Evolutionary conservation across 2,888 invertebrate genomes (phyloP).

Genomic region (Drosophila cracens): DNA sequence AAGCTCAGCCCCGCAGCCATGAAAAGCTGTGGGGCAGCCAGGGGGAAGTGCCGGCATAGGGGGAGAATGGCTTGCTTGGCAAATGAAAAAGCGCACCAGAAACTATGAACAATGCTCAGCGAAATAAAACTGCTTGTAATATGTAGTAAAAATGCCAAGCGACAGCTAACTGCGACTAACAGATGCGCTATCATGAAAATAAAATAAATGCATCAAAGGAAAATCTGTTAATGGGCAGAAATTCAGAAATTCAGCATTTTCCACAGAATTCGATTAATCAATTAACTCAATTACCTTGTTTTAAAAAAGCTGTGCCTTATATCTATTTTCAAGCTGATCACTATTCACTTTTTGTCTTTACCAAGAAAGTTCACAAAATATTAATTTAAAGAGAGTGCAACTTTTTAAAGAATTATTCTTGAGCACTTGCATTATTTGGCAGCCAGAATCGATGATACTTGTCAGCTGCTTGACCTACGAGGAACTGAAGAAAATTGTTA

Average conservation of each 20-base stretch:
- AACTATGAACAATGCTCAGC: constrained; percentile 71
- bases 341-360: not conserved
- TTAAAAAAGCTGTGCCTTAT: not conserved
- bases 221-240: not conserved
- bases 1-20: constrained; percentile 42
- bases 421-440: not conserved
- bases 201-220: not conserved
- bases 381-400: not conserved
- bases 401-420: not conserved
- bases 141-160: constrained; percentile 62
- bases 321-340: not conserved
- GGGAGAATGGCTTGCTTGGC: constrained; percentile 14
- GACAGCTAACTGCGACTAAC: not conserved
- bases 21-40: not conserved
- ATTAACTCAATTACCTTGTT: not conserved
- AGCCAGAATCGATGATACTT: not conserved
- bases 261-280: not conserved
- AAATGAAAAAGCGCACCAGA: constrained; percentile 74
- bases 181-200: constrained; percentile 27
- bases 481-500: constrained; percentile 35
- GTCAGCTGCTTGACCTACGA: constrained; percentile 17
- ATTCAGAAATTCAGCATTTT: not conserved
- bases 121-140: constrained; percentile 76
- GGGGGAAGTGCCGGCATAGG: not conserved
- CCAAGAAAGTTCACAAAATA: not conserved